Evolutionary conservation across 2,797 vertebrate genomes (phyloP).

Genomic region (Neomorphus geoffroyi): DNA sequence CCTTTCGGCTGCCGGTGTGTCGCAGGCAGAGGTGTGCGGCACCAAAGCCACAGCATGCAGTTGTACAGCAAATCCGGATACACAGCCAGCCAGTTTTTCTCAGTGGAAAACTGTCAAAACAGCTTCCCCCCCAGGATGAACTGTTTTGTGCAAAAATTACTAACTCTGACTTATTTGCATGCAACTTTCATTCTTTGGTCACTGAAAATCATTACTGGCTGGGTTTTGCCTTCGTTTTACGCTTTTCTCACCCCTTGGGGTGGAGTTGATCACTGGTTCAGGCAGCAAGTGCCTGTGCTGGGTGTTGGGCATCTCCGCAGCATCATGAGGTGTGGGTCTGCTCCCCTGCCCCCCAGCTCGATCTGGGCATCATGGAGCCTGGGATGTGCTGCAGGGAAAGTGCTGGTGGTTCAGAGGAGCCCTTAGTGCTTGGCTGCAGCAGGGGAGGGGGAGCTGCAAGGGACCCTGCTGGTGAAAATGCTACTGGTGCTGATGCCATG

Average conservation of each 20-base stretch:
- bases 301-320: not conserved
- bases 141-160: not conserved
- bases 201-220: not conserved
- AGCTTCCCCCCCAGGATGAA: not conserved
- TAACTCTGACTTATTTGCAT: not conserved
- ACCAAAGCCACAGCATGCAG: not conserved
- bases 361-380: accelerated
- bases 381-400: not conserved
- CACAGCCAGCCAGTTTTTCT: not conserved
- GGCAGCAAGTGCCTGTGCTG: accelerated
- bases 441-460: not conserved
- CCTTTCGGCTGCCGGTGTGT: accelerated
- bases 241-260: not conserved
- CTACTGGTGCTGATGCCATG: not conserved
- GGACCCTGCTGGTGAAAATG: not conserved
- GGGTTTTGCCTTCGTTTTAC: accelerated
- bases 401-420: not conserved
- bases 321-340: not conserved
- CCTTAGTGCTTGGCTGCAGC: accelerated
- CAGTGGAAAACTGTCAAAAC: not conserved
- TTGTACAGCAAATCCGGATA: accelerated
- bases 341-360: not conserved
- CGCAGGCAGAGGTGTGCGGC: not conserved
- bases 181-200: not conserved
- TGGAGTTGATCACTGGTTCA: accelerated